Conservation (phyloP, 1,140 invertebrate species). For the Paramacrobiotus metropolitanus region DNA sequence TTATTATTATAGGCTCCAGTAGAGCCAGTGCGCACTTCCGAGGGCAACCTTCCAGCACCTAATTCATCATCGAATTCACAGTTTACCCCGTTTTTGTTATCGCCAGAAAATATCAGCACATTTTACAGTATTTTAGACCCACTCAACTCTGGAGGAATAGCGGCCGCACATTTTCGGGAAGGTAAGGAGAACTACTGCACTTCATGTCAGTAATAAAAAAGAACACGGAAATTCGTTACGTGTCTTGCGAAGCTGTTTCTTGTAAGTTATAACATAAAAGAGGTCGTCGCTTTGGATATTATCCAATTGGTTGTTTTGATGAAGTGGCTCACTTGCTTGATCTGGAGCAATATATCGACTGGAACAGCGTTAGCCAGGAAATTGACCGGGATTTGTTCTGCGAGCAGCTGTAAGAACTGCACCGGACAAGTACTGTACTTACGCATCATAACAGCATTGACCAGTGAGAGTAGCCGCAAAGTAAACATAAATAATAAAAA, state of each 20-base stretch:
- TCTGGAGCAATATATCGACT: background rate
- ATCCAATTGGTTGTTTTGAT: background rate
- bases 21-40: too few relatives aligned
- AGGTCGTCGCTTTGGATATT: too few relatives aligned
- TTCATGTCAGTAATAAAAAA: background rate
- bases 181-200: background rate
- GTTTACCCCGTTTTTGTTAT: background rate
- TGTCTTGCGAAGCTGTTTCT: background rate
- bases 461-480: too few relatives aligned
- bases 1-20: too few relatives aligned
- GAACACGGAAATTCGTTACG: background rate
- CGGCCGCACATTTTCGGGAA: background rate
- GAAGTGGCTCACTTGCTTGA: background rate
- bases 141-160: background rate
- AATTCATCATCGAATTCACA: too few relatives aligned
- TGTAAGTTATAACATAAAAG: background rate
- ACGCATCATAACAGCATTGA: too few relatives aligned
- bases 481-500: too few relatives aligned
- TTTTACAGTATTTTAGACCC: background rate
- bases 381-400: background rate
- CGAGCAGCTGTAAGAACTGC: background rate
- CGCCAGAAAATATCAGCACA: background rate
- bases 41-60: too few relatives aligned
- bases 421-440: too few relatives aligned
- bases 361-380: background rate